Conservation (phyloP, 1,140 invertebrate species). For the Hetaerina americana region DNA sequence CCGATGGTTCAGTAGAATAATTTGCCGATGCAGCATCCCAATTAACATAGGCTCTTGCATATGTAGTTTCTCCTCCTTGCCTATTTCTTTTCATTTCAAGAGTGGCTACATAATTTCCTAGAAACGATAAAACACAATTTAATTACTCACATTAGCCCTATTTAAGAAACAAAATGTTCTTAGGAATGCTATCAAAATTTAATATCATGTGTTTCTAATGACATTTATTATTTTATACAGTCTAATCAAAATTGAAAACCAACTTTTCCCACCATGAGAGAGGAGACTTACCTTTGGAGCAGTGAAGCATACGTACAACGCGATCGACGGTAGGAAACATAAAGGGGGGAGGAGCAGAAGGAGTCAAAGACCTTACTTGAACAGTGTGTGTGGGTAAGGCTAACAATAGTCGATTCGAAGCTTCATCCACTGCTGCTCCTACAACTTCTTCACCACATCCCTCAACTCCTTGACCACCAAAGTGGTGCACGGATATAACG, state of each 20-base stretch:
- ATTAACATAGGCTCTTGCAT: constrained; percentile 49
- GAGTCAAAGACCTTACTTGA: constrained; percentile 42
- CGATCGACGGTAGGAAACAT: constrained; percentile 51
- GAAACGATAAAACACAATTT: too few relatives aligned
- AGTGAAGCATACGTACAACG: constrained; percentile 42
- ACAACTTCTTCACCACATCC: constrained; percentile 50
- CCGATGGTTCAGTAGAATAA: constrained; percentile 25
- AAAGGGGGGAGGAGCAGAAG: constrained; percentile 31
- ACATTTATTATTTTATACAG: too few relatives aligned
- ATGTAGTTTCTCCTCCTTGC: constrained; percentile 37
- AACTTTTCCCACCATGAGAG: too few relatives aligned
- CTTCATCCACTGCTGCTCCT: constrained; percentile 33
- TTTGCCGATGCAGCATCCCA: constrained; percentile 34
- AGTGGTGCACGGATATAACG: constrained; percentile 55
- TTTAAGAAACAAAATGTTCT: too few relatives aligned
- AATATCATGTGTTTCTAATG: too few relatives aligned
- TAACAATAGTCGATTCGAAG: constrained; percentile 37
- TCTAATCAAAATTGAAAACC: too few relatives aligned
- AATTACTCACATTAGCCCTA: background rate
- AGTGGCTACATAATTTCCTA: constrained; percentile 45
- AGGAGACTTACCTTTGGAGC: constrained; percentile 38
- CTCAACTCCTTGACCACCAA: constrained; percentile 46
- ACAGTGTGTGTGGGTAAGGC: constrained; percentile 44
- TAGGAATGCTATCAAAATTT: too few relatives aligned
- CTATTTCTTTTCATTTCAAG: constrained; percentile 43